These are phyloP conservation scores for Lasiurus borealis DNA, from an alignment of 2,113 vertebrate species.

Conservation along the genomic window DNA sequence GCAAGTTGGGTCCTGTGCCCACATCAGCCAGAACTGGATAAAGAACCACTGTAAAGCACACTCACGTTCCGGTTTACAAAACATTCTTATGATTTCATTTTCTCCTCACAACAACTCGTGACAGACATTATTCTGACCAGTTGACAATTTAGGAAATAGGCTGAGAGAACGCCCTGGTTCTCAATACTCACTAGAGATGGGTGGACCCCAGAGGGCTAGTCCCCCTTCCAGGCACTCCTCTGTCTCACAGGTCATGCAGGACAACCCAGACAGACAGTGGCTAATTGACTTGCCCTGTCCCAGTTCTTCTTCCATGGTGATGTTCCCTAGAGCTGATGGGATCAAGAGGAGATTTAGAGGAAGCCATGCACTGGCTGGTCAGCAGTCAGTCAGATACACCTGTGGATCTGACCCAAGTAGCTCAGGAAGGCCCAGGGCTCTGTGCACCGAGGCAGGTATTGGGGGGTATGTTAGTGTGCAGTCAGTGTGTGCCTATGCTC, in stretches of 20 bases:
- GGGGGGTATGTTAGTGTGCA: background rate
- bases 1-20: background rate
- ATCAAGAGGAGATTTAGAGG: background rate
- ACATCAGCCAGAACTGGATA: background rate
- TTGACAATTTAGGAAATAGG: conserved; percentile 53
- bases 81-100: conserved; percentile 39
- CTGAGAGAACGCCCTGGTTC: background rate
- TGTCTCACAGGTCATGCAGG: background rate
- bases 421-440: background rate
- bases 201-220: background rate
- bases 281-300: background rate
- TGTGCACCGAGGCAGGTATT: background rate
- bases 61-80: conserved; percentile 42
- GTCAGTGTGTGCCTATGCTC: background rate
- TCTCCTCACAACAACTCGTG: conserved; percentile 1
- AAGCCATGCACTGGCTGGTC: background rate
- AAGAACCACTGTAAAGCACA: background rate
- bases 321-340: background rate
- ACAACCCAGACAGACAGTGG: background rate
- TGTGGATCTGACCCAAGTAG: background rate
- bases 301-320: background rate
- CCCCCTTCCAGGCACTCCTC: background rate
- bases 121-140: conserved; percentile 30
- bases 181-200: background rate
- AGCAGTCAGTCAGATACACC: background rate